These are phyloP conservation scores for Notechis scutatus DNA, from an alignment of 2,113 vertebrate species.

Conservation along the genomic window DNA sequence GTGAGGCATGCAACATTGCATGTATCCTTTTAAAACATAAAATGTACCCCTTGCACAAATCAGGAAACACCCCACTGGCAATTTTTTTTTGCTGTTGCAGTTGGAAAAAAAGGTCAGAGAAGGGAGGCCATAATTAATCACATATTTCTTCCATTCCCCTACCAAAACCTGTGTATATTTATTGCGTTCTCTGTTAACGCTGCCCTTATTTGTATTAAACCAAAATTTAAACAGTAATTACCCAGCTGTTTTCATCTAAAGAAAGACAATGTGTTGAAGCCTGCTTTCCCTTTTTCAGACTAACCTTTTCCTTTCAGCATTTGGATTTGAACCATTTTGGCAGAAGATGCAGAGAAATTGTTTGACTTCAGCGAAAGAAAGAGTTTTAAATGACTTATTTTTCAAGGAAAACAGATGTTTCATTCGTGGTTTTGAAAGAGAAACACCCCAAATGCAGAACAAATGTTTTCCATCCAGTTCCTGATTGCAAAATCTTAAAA, in stretches of 20 bases:
- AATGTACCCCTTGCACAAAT: background rate
- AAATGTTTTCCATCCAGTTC: background rate
- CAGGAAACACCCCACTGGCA: background rate
- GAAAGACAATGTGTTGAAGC: background rate
- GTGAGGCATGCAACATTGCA: background rate
- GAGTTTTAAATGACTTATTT: conserved; percentile 21
- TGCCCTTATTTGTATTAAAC: background rate
- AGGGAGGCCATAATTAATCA: background rate
- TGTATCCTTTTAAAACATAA: background rate
- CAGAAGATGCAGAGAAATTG: background rate
- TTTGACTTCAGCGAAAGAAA: background rate
- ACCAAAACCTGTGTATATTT: background rate
- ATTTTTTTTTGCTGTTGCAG: background rate
- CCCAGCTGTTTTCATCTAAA: background rate
- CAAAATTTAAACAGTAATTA: background rate
- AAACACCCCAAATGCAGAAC: background rate
- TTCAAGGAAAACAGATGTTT: conserved; percentile 31
- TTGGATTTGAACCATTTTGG: background rate
- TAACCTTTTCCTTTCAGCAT: background rate
- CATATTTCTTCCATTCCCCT: background rate
- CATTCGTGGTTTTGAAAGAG: conserved; percentile 9
- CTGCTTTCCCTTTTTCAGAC: background rate
- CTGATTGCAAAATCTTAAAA: background rate
- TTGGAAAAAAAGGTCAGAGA: background rate
- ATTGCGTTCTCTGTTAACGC: background rate